Base-by-base conservation (phyloP, 2,888 invertebrate genomes). In the Elegia similella region DNA sequence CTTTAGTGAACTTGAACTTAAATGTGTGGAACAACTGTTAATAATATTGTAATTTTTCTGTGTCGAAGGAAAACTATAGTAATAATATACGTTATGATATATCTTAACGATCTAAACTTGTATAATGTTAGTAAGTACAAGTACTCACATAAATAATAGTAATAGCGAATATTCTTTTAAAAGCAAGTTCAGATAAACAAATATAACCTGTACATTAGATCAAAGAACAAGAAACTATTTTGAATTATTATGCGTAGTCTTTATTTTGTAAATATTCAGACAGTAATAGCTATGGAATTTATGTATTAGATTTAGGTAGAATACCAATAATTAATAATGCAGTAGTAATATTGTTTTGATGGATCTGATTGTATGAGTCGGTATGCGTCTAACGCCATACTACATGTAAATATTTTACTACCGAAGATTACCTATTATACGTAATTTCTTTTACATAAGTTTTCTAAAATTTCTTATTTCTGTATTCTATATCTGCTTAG, bases 351-450 rank as follows among this genome's bases (percentile, higher is more conserved):
- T 10, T 13, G 34, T 50, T 12, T 38, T 17, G 8, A 34, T 50
- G 16, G 16, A 38, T 50, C 17, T 17, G 10, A 15, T 16, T 50
- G 16, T 38, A 38, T 10, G 10, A 38, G 34, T 38, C 2, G 30
- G 13, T 29, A 43, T 13, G 56, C 48, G 56, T 56, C 7, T 48
- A 29, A 56, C 56, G 56, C 48, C 42, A 47, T 48, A 50, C 42
- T 13, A 34, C 0, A 38, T 56, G 48, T 56, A 56, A 34, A 55
- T 55, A 55, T 10, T 42, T n/a, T 13, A 30, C 16, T 32, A 55
- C 56, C 29, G 30, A 48, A 47, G 23, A 42, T 30, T 56, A 56
- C 56, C 56, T 56, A 48, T 17, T 48, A 56, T 56, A 56, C 56
- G 56, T 56, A 48, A 56, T 56, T 56, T 29, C 13, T 55, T 29